A percentile compares a stretch with the other conserved stretches of the same genome.
These are phyloP conservation scores for Centruroides vittatus DNA, from an alignment of 1,140 invertebrate genomes.

Conservation along the genomic window DNA sequence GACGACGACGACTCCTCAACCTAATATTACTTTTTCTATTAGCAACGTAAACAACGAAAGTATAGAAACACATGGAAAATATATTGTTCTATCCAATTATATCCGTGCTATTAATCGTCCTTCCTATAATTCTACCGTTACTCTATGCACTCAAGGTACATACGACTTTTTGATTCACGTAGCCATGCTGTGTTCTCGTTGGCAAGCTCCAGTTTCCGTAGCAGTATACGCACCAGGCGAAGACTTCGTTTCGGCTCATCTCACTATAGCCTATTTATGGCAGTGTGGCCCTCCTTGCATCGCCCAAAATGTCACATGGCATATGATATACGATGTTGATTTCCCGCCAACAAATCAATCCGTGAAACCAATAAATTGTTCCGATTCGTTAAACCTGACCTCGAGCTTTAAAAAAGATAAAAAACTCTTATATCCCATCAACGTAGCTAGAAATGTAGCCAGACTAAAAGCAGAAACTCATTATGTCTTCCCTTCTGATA, in stretches of 20 bases:
- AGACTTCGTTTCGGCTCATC: slow-evolving; percentile 45
- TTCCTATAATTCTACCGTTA: slow-evolving; percentile 65
- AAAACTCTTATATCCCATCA: slow-evolving; percentile 25
- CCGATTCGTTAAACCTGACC: background rate
- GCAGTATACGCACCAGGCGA: slow-evolving; percentile 58
- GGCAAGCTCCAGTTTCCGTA: slow-evolving; percentile 56
- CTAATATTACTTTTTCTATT: too few relatives aligned
- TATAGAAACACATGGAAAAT: too few relatives aligned
- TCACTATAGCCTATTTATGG: slow-evolving; percentile 44
- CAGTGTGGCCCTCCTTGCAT: slow-evolving; percentile 20
- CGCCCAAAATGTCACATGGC: slow-evolving; percentile 17
- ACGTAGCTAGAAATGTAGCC: slow-evolving; percentile 24
- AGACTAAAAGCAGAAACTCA: slow-evolving; percentile 18
- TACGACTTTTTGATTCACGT: slow-evolving; percentile 81
- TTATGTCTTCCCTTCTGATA: slow-evolving; percentile 23
- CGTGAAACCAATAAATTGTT: background rate
- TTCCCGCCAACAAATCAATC: background rate
- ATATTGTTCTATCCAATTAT: background rate
- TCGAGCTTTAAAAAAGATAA: slow-evolving; percentile 7
- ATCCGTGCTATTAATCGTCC: slow-evolving; percentile 16
- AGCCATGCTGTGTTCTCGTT: slow-evolving; percentile 55
- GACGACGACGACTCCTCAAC: too few relatives aligned
- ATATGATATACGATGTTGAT: slow-evolving; percentile 18
- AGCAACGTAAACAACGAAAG: too few relatives aligned
- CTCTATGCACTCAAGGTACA: slow-evolving; percentile 73